These are phyloP conservation scores for Calycopis cecrops DNA, from an alignment of 1,140 invertebrate genomes.

Conservation along the genomic window DNA sequence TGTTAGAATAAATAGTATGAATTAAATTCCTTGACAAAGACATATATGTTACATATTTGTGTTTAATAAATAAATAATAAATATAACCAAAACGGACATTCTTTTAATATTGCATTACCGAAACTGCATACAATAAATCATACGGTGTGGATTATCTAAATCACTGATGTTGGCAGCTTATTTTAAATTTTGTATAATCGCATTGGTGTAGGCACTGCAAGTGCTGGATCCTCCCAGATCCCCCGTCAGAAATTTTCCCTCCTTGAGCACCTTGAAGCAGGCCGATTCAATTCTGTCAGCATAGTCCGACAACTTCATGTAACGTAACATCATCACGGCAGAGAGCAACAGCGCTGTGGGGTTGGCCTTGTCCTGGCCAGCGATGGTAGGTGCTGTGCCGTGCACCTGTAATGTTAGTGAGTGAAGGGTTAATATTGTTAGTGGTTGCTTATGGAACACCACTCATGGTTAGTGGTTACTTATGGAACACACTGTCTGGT, in stretches of 20 bases:
- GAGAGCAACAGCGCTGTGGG: constrained; percentile 98
- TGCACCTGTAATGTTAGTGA: constrained; percentile 84
- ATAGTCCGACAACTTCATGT: constrained; percentile 89
- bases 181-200: constrained; percentile 29
- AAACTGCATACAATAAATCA: too few species aligned
- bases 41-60: too few species aligned
- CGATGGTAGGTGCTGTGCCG: constrained; percentile 99
- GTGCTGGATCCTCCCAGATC: constrained; percentile 90
- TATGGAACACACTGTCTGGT: neutral
- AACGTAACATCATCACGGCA: constrained; percentile 98
- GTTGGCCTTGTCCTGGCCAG: constrained; percentile 98
- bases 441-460: neutral
- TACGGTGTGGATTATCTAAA: too few species aligned
- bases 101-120: too few species aligned
- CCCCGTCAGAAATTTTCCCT: constrained; percentile 89
- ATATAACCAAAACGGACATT: too few species aligned
- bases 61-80: too few species aligned
- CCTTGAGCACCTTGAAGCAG: constrained; percentile 93
- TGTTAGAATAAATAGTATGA: too few species aligned
- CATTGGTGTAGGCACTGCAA: constrained; percentile 48
- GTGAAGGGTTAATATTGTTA: constrained; percentile 1
- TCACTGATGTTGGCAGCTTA: constrained; percentile 5
- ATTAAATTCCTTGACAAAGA: too few species aligned
- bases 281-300: constrained; percentile 92
- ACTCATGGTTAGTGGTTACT: neutral